Evolutionary conservation across 2,888 invertebrate species (phyloP).

Genomic region (Xylota sylvarum): DNA sequence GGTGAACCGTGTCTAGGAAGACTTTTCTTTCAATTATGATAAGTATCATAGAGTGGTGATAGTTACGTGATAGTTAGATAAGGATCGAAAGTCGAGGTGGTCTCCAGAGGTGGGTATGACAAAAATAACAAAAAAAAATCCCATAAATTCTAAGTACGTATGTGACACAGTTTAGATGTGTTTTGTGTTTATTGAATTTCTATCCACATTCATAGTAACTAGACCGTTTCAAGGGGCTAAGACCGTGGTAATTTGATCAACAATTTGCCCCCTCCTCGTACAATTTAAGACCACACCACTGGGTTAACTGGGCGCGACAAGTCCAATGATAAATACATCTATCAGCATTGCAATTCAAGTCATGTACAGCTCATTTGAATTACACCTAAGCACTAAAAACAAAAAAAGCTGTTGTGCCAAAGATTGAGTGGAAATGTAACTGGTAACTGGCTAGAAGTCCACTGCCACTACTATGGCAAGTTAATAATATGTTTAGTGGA

Average conservation of each 20-base stretch:
- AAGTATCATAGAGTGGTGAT: no score
- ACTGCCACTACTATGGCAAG: no score
- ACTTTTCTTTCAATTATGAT: no score
- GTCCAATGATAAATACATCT: not conserved
- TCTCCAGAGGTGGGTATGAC: no score
- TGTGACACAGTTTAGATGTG: no score
- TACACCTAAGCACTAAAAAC: slow-evolving; percentile 16
- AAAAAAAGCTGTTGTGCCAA: slow-evolving; percentile 6
- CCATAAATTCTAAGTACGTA: no score
- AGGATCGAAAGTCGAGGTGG: no score
- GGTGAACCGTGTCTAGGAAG: no score
- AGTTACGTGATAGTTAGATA: no score
- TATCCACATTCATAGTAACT: not conserved
- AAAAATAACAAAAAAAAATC: no score
- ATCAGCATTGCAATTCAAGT: slow-evolving; percentile 30
- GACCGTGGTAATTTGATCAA: not conserved
- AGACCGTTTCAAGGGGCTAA: not conserved
- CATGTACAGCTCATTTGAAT: slow-evolving; percentile 22
- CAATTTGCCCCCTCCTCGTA: not conserved
- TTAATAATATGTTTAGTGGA: not conserved
- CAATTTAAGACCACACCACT: not conserved
- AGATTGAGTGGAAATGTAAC: not conserved
- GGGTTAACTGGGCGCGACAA: not conserved
- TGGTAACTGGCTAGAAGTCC: not conserved
- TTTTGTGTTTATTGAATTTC: no score